Percentiles rank a stretch among this genome's conserved stretches.
These are phyloP conservation scores for Parnassius smintheus DNA, from an alignment of 2,888 invertebrate genomes.

Conservation along the genomic window DNA sequence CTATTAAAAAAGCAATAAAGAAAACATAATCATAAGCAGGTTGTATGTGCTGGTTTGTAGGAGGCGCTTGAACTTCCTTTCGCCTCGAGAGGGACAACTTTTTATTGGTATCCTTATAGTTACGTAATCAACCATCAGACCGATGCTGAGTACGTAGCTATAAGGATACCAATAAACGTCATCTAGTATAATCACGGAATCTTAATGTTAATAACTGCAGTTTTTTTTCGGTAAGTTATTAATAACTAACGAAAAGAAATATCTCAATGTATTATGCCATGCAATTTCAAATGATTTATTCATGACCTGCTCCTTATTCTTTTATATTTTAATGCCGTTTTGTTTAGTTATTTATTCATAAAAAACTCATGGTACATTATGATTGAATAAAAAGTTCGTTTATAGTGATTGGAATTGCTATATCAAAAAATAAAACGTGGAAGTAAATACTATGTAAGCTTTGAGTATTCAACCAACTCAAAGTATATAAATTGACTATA, in stretches of 20 bases:
- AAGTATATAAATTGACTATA: not conserved
- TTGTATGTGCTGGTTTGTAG: not conserved
- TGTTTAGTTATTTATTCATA: no score
- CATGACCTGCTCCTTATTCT: no score
- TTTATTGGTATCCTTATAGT: not conserved
- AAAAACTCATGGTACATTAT: not conserved
- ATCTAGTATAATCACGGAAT: no score
- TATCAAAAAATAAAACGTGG: constrained; percentile 12
- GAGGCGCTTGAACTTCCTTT: constrained; percentile 1
- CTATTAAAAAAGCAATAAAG: not conserved
- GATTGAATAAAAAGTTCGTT: constrained; percentile 21
- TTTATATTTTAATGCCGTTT: no score
- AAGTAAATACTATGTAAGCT: not conserved
- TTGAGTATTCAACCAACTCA: no score
- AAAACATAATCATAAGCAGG: not conserved
- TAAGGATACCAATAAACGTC: no score
- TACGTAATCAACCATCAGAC: not conserved
- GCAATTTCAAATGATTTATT: no score
- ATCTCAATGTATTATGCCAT: no score
- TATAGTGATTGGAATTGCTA: constrained; percentile 12
- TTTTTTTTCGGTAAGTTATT: no score
- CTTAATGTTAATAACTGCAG: no score
- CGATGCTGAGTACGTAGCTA: no score
- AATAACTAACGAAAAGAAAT: no score
- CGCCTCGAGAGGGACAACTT: constrained; percentile 3